Evolutionary conservation across 2,888 invertebrate genomes (phyloP).

Genomic region (Dioctria rufipes): DNA sequence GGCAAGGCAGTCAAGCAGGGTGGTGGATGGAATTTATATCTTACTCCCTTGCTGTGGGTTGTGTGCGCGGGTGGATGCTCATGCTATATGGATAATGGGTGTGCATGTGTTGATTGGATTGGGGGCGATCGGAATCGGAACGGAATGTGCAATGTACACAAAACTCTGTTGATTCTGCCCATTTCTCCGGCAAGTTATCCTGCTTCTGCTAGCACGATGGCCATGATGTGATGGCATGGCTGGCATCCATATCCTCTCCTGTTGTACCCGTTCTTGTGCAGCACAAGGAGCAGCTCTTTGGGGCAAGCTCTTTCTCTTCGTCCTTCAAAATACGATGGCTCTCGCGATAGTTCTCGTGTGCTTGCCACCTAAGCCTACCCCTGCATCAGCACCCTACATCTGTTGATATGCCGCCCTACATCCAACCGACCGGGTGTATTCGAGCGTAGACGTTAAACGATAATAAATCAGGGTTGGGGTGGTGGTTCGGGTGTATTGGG

Average conservation of each 20-base stretch:
- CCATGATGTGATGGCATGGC: too few relatives aligned
- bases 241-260: background rate
- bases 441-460: constrained; percentile 49
- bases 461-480: constrained; percentile 49
- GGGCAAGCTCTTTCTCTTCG: background rate
- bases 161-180: constrained; percentile 53
- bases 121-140: constrained; percentile 32
- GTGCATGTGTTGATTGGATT: background rate
- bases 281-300: background rate
- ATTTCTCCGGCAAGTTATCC: background rate
- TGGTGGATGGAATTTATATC: too few relatives aligned
- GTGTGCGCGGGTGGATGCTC: too few relatives aligned
- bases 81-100: too few relatives aligned
- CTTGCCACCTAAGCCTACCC: too few relatives aligned
- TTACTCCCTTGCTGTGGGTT: too few relatives aligned
- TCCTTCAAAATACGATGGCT: background rate
- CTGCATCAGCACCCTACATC: background rate
- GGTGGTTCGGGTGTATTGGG: background rate
- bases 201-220: too few relatives aligned
- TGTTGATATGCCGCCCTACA: constrained; percentile 41
- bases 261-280: background rate
- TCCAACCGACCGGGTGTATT: constrained; percentile 48
- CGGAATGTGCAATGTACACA: constrained; percentile 49
- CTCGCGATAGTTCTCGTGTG: too few relatives aligned
- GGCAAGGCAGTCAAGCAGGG: too few relatives aligned